A percentile compares a stretch with the other conserved stretches of the same genome.
Conservation (phyloP, 2,888 invertebrate genomes). For the Schizaphis graminum region DNA sequence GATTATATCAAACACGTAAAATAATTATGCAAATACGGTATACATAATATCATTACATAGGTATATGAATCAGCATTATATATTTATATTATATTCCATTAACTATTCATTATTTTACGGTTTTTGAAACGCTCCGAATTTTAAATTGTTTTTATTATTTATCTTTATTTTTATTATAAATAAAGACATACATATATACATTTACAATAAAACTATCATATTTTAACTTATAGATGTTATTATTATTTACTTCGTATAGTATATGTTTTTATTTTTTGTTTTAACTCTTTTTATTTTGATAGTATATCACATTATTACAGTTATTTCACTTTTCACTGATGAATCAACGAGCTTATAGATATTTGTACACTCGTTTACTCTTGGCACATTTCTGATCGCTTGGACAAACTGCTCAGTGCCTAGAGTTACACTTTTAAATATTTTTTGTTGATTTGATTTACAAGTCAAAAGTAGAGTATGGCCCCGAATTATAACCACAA, state of each 20-base stretch:
- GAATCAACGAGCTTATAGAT: neutral
- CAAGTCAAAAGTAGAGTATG: neutral
- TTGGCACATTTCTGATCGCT: constrained; percentile 29
- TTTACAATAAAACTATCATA: neutral
- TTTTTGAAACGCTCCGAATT: neutral
- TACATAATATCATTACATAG: neutral
- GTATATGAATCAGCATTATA: neutral
- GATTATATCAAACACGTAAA: neutral
- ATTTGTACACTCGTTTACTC: constrained; percentile 30
- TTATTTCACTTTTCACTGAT: neutral
- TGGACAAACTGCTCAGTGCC: neutral
- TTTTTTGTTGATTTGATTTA: neutral
- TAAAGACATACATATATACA: no score
- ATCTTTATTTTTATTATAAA: neutral
- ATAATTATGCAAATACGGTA: neutral
- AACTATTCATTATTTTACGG: neutral
- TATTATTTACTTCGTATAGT: neutral
- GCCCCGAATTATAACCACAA: constrained; percentile 24
- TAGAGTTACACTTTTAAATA: neutral
- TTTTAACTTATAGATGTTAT: neutral
- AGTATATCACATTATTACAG: constrained; percentile 3
- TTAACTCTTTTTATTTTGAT: neutral
- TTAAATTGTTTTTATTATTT: neutral
- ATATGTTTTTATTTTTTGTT: neutral
- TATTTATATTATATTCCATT: neutral